These are phyloP conservation scores for Amiota minor DNA, from an alignment of 2,888 invertebrate genomes.

Conservation along the genomic window DNA sequence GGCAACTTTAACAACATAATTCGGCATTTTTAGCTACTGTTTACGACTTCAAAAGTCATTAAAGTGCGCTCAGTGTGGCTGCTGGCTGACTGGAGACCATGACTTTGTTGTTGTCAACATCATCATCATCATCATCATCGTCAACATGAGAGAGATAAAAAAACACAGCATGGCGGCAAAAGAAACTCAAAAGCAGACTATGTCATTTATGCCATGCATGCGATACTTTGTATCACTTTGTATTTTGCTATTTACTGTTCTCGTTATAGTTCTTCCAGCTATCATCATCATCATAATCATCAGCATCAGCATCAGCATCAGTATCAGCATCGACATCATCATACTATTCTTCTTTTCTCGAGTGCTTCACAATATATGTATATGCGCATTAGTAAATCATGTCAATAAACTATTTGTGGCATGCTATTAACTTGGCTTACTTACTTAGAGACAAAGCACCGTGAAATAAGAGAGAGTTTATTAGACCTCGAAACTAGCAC, in stretches of 20 bases:
- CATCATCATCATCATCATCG: no score
- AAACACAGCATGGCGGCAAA: no score
- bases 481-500: neutral
- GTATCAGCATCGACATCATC: no score
- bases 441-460: neutral
- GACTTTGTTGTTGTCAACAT: no score
- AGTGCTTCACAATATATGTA: neutral
- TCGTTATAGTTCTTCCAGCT: neutral
- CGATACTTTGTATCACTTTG: constrained; percentile 12
- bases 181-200: no score
- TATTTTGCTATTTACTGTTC: neutral
- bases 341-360: no score
- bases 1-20: constrained; percentile 2
- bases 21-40: neutral
- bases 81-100: no score
- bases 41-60: constrained; percentile 17
- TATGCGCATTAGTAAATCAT: constrained; percentile 12
- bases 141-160: no score
- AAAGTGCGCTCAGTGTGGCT: neutral
- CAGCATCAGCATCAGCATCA: neutral
- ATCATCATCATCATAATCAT: neutral
- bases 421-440: constrained; percentile 18
- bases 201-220: neutral
- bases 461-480: neutral
- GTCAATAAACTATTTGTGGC: constrained; percentile 22